Base-by-base conservation (phyloP, 2,113 vertebrate species). In the Bambusicola thoracicus region DNA sequence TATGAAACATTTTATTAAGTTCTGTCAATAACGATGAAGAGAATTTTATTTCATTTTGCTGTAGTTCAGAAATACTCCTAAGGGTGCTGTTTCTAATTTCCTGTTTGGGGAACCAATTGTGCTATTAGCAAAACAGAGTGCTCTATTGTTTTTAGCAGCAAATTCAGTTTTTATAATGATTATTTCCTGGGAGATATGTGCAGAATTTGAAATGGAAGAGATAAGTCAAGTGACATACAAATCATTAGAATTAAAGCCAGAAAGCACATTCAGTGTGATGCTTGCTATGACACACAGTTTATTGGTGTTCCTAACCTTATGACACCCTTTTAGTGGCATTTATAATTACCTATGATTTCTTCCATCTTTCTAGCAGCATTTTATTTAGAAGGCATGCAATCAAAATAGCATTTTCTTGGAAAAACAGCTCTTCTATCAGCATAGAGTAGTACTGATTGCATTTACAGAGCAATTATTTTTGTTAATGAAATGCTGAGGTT, bases 21-120 rank as follows among this genome's bases (percentile, higher is more conserved):
- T 94, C 87, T 84, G 27, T 94, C 86, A 97, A 93, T 87, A 96
- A n/a, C 30, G 17, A 90, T 87, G 65, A 96, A 92, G 74, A 92
- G n/a, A 91, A 43, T 82, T 97, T 95, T 87, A 96, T 94, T 97
- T 95, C 51, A 90, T 95, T 97, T 95, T 76, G 92, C 82, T 96
- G 30, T 58, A 91, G 78, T 81, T 96, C 84, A 96, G 74, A 97
- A 96, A 44, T 70, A 53, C 63, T 96, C 92, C 79, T 87, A 63
- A 89, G 87, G 80, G 85, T 97, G 9, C 61, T 72, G 67, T 95
- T 94, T 95, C 75, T 96, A 92, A 95, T 95, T 96, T 97, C 84
- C 94, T 96, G 80, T 76, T 85, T 89, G 53, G 46, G 51, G 85
- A 97, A 69, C 38, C 62, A 79, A 14, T 86, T 85, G 76, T 93